Evolutionary conservation across 1,140 invertebrate genomes (phyloP), one percentile per base, ranked within the genome.

Genomic region (Heliconius nattereri): DNA sequence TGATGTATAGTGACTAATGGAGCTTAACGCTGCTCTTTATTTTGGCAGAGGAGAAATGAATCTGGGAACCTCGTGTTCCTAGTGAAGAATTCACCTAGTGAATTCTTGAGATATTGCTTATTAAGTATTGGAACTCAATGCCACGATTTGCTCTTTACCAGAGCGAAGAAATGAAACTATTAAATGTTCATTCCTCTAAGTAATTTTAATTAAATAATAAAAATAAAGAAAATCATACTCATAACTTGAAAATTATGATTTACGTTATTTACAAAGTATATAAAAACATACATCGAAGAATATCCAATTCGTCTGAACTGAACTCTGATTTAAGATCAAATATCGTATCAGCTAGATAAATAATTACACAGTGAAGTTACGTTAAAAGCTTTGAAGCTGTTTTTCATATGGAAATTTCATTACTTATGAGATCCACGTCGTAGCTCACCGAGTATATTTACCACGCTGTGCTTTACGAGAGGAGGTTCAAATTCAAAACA

Each of bases 341-440:
- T 66, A 66, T 66, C 26, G 60, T 66, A 26, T 26, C 60, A 66
- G 60, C 23, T 66, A n/a, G 11, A 26, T 29, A 66, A 66, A 66
- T 66, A 66, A 66, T 66, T 66, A 66, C 26, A 66, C 23, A 66
- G 23, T 29, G 23, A 66, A 66, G 60, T 26, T 29, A 66, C 23
- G 60, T 16, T 66, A 29, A 66, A 66, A 66, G 60, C 60, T 66
- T 66, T 66, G 60, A 66, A 66, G 60, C 60, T 66, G 60, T 66
- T 66, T 66, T 66, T 29, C 60, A 66, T 66, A 26, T 26, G 23
- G 60, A 66, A 66, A 26, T 26, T 66, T 66, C 11, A 29, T 66
- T 66, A 66, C 23, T 66, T 66, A 66, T 66, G 9, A 66, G 26
- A 66, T 26, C 11, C 13, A 57, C n/a, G 23, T 9, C 52, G 52